These are phyloP conservation scores for Nipponia nippon DNA, from an alignment of 2,113 vertebrate species.

Conservation along the genomic window DNA sequence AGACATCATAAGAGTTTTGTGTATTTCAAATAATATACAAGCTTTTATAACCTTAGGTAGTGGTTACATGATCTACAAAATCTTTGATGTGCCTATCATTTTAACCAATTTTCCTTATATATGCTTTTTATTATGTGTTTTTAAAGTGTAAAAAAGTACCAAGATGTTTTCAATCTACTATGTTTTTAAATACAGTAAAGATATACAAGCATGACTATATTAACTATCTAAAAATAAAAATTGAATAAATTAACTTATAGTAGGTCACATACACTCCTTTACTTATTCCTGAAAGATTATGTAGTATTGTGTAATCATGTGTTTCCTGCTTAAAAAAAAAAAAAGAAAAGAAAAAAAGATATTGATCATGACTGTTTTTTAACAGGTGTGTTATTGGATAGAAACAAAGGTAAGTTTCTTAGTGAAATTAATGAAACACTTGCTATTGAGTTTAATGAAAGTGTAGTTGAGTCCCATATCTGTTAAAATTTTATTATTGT, in stretches of 20 bases:
- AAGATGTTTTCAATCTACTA: not conserved
- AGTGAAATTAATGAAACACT: not conserved
- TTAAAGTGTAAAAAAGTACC: not conserved
- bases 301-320: not conserved
- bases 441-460: not conserved
- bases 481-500: not conserved
- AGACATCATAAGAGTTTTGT: conserved; percentile 35
- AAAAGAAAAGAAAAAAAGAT: not conserved
- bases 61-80: conserved; percentile 16
- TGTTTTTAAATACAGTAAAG: not conserved
- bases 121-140: not conserved
- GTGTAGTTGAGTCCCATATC: not conserved
- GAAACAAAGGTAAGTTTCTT: not conserved
- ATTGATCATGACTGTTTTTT: not conserved
- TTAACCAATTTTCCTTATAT: conserved; percentile 33
- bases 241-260: not conserved
- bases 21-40: conserved; percentile 30
- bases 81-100: conserved; percentile 57
- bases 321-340: not conserved
- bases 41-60: conserved; percentile 24
- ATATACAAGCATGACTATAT: not conserved
- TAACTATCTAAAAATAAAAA: not conserved
- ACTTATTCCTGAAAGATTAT: not conserved
- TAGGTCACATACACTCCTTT: not conserved
- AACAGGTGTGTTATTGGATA: not conserved